These are phyloP conservation scores for Heterotilapia buettikoferi DNA, from an alignment of 2,113 vertebrate species.

Conservation along the genomic window DNA sequence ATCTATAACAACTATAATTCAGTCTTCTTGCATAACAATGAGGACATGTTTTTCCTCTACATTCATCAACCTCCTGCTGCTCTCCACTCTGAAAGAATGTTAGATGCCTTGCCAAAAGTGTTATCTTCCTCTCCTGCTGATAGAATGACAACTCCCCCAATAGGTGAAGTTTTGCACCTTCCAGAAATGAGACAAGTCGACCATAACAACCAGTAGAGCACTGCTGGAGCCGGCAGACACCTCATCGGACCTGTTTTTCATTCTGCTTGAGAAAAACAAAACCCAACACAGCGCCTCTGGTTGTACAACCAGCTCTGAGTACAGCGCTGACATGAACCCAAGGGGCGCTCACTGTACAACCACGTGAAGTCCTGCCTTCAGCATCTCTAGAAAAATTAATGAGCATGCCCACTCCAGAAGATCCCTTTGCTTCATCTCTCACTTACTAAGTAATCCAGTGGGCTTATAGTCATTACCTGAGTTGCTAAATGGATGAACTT, in stretches of 20 bases:
- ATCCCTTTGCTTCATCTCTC: conserved; percentile 36
- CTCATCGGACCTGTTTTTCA: neutral
- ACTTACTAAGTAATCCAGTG: conserved; percentile 44
- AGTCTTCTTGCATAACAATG: conserved; percentile 35
- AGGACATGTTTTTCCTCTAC: conserved; percentile 18
- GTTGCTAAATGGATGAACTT: conserved; percentile 52
- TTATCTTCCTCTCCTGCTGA: conserved; percentile 39
- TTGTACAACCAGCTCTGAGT: neutral
- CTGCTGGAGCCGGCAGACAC: conserved; percentile 8
- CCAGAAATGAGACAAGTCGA: conserved; percentile 42
- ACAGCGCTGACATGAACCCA: conserved; percentile 24
- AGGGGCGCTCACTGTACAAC: conserved; percentile 16
- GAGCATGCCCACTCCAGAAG: conserved; percentile 43
- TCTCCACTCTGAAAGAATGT: conserved; percentile 15
- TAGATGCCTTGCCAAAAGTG: conserved; percentile 42
- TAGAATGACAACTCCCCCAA: conserved; percentile 50
- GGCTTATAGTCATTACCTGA: conserved; percentile 50
- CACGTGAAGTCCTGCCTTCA: conserved; percentile 57
- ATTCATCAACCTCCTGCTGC: conserved; percentile 61
- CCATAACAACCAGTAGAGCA: conserved; percentile 25
- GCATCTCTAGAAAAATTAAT: conserved; percentile 69
- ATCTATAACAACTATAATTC: conserved; percentile 41
- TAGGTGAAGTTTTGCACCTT: conserved; percentile 57
- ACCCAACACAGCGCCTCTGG: conserved; percentile 3
- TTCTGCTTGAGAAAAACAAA: conserved; percentile 17